Conservation (phyloP, 1,140 invertebrate genomes). For the Holcopasites calliopsidis region DNA sequence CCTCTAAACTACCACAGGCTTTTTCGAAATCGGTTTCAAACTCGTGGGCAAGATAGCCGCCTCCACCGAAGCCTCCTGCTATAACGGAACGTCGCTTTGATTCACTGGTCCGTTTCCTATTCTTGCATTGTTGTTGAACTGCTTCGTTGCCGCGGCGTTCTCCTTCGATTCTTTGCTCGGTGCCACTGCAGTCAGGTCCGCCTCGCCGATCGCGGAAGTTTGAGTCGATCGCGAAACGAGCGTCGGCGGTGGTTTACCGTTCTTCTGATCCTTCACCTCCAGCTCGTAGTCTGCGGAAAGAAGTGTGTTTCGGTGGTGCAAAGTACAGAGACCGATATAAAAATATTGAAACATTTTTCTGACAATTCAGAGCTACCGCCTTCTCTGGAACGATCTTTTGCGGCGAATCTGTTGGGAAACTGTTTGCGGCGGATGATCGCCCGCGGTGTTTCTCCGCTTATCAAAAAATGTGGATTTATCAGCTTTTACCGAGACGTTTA, state of each 20-base stretch:
- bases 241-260: constrained; percentile 45
- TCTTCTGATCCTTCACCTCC: constrained; percentile 68
- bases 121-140: constrained; percentile 60
- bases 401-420: not conserved
- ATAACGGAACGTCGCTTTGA: constrained; percentile 71
- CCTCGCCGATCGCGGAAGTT: constrained; percentile 60
- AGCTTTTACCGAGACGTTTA: not conserved
- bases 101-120: constrained; percentile 70
- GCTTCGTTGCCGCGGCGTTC: constrained; percentile 45
- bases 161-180: constrained; percentile 59
- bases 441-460: not conserved
- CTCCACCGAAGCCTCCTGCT: constrained; percentile 56
- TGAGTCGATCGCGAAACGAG: constrained; percentile 66
- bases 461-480: not conserved
- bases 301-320: not conserved
- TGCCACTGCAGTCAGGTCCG: constrained; percentile 39
- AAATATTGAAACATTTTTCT: not conserved
- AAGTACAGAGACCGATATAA: not conserved
- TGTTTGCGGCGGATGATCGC: constrained; percentile 15
- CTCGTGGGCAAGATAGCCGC: constrained; percentile 51
- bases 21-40: constrained; percentile 67
- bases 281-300: constrained; percentile 65
- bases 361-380: not conserved
- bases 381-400: not conserved
- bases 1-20: constrained; percentile 64